Percentiles rank a stretch among this genome's conserved stretches.
phyloP scores from a whole-genome alignment of 2,888 invertebrate species.

The Didymodactylos carnosus region DNA sequence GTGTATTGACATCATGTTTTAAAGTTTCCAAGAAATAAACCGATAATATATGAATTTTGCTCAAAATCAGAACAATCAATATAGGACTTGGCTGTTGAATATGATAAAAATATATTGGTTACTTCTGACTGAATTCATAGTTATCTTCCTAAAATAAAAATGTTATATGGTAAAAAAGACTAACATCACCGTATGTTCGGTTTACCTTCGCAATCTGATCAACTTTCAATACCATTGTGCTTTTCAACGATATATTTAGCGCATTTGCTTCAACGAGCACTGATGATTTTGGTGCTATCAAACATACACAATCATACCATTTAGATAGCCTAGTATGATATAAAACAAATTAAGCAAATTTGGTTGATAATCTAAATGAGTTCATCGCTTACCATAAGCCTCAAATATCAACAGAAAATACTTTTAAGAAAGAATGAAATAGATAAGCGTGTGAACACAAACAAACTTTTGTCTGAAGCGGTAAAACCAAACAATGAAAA shows the following conservation, averaged over 20 bases:
- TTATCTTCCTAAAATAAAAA: conserved; percentile 49
- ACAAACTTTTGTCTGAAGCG: conserved; percentile 36
- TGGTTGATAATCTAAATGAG: neutral
- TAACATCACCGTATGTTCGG: neutral
- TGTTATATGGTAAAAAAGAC: neutral
- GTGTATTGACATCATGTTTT: conserved; percentile 38
- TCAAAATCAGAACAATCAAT: conserved; percentile 81
- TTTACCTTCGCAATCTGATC: neutral
- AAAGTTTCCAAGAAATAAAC: conserved; percentile 89
- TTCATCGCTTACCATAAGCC: no score
- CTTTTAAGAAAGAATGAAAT: conserved; percentile 11
- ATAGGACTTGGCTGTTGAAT: conserved; percentile 59
- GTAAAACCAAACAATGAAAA: conserved; percentile 97
- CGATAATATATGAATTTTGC: conserved; percentile 86
- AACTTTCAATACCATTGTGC: neutral
- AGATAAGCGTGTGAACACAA: no score
- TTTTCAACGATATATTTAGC: conserved; percentile 8
- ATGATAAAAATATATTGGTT: conserved; percentile 56
- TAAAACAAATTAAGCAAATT: conserved; percentile 36
- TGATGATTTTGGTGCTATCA: conserved; percentile 90
- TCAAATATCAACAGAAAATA: no score
- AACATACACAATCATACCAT: conserved; percentile 88
- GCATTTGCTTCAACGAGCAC: conserved; percentile 60
- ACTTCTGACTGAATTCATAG: conserved; percentile 68
- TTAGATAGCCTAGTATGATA: conserved; percentile 82